Conservation (phyloP, 2,888 invertebrate genomes). For the Apamea crenata region DNA sequence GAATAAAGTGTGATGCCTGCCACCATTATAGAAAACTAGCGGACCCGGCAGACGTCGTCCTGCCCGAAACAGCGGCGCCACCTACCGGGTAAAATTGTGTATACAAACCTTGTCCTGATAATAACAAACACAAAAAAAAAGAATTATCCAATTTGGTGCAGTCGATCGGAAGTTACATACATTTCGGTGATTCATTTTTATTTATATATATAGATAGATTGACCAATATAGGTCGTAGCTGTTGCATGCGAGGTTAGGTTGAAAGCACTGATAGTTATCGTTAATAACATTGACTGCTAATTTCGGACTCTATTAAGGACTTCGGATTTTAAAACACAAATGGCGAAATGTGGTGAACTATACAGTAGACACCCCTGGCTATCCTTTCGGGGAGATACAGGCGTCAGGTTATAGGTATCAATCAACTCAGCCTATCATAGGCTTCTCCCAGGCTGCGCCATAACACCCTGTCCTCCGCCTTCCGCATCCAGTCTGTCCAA, state of each 20-base stretch:
- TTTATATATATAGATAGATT: neutral
- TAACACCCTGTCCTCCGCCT: neutral
- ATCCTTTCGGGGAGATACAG: neutral
- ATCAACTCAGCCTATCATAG: neutral
- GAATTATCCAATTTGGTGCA: no score
- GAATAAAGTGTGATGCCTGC: neutral
- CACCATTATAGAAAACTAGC: conserved; percentile 17
- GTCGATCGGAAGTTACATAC: no score
- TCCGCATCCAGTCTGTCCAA: no score
- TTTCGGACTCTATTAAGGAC: neutral
- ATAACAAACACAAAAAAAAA: no score
- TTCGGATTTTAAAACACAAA: neutral
- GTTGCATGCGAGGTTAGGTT: conserved; percentile 27
- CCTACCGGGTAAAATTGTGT: no score
- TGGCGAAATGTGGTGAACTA: neutral
- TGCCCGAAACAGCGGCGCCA: no score
- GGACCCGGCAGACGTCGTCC: no score
- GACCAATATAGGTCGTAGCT: neutral
- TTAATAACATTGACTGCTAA: neutral
- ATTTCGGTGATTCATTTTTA: no score
- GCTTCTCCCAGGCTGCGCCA: neutral
- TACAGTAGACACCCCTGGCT: neutral
- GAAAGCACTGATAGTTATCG: conserved; percentile 25
- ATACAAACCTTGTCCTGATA: no score
- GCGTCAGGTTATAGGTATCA: neutral